phyloP scores from a whole-genome alignment of 64 coral and sea anemone genomes.

The Montipora efflorescens region DNA sequence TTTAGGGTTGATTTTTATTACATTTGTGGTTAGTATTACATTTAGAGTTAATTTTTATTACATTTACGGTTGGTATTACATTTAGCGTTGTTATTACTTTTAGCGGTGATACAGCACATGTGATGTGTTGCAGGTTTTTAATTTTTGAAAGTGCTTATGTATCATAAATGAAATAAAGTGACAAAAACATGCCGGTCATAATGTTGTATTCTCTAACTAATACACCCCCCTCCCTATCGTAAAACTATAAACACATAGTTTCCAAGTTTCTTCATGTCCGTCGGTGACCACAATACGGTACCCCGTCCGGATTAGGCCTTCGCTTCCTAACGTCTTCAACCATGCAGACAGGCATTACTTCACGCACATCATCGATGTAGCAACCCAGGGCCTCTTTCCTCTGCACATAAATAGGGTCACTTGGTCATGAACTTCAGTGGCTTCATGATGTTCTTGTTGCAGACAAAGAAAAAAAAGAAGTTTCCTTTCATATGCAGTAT shows the following conservation, averaged over 20 bases:
- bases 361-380: constrained; percentile 51
- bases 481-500: constrained; percentile 1
- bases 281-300: constrained; percentile 50
- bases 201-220: too few species aligned
- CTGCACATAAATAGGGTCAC: constrained; percentile 10
- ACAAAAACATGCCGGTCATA: too few species aligned
- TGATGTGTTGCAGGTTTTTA: too few species aligned
- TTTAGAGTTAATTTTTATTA: too few species aligned
- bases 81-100: too few species aligned
- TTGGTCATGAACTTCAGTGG: background rate
- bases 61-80: too few species aligned
- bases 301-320: constrained; percentile 40
- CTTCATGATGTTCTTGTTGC: background rate
- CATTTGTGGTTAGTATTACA: too few species aligned
- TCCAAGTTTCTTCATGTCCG: background rate
- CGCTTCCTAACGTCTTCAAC: constrained; percentile 41
- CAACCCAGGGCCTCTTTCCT: constrained; percentile 54
- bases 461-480: background rate
- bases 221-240: too few species aligned
- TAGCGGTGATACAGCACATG: too few species aligned
- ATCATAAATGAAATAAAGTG: too few species aligned
- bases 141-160: background rate
- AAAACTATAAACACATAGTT: too few species aligned
- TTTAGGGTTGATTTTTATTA: too few species aligned
- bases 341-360: constrained; percentile 43